Conservation (phyloP, 1,140 invertebrate genomes). For the Stenopsyche tienmushanensis region DNA sequence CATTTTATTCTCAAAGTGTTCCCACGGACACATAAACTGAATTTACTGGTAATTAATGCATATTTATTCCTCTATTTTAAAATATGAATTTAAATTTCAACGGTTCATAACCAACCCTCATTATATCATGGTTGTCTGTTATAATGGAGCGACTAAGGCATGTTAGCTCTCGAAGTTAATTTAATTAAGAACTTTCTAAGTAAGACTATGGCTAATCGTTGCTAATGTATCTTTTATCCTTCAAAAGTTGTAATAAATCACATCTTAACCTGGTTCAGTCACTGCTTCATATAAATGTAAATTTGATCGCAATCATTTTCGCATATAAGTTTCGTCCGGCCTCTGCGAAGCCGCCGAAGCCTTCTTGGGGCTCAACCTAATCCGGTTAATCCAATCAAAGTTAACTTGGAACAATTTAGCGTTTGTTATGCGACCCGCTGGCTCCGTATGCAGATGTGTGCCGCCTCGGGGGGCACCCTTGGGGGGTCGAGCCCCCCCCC, state of each 20-base stretch:
- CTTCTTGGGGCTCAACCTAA: slow-evolving; percentile 21
- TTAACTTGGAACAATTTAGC: slow-evolving; percentile 35
- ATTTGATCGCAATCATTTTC: background rate
- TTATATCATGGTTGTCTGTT: background rate
- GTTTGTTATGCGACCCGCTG: slow-evolving; percentile 4
- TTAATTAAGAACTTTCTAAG: too few relatives aligned
- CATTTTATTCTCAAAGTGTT: too few relatives aligned
- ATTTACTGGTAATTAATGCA: too few relatives aligned
- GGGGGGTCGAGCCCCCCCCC: background rate
- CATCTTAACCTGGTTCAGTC: background rate
- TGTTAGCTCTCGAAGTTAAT: too few relatives aligned
- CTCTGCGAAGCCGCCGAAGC: background rate
- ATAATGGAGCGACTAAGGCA: background rate
- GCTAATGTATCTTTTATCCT: too few relatives aligned
- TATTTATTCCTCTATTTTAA: too few relatives aligned
- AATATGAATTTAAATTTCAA: too few relatives aligned
- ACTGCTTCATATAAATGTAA: background rate
- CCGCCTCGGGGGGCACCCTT: background rate
- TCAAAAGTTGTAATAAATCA: background rate
- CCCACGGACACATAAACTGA: too few relatives aligned
- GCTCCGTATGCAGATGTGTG: slow-evolving; percentile 14
- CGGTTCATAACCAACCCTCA: background rate
- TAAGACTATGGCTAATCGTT: too few relatives aligned
- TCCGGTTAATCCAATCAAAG: slow-evolving; percentile 40
- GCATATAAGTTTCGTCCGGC: background rate